Percentiles rank a stretch among this genome's conserved stretches.
Evolutionary conservation across 92 coral and sea anemone species (phyloP).

Genomic region (Phenganax marumi): DNA sequence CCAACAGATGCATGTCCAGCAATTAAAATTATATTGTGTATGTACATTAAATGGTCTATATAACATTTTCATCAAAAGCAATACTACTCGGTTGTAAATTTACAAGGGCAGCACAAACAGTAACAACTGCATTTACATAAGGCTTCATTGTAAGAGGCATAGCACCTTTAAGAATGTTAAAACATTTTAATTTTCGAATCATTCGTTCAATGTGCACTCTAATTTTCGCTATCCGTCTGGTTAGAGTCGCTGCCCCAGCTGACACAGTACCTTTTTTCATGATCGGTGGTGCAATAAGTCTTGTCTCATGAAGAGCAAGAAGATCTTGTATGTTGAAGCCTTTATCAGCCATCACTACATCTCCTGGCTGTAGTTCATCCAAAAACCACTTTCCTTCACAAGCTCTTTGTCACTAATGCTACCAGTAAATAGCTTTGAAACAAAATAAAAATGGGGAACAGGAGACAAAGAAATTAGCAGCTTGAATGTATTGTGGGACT

Average conservation of each 20-base stretch:
- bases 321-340: too few species aligned
- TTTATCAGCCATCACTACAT: too few species aligned
- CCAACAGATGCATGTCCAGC: too few species aligned
- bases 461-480: conserved; percentile 53
- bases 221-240: conserved; percentile 51
- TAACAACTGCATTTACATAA: conserved; percentile 61
- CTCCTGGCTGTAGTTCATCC: too few species aligned
- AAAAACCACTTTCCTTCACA: too few species aligned
- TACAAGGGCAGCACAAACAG: conserved; percentile 68
- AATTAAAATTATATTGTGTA: too few species aligned
- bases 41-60: too few species aligned
- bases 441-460: conserved; percentile 54
- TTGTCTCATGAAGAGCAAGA: conserved; percentile 42
- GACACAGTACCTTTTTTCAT: conserved; percentile 41
- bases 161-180: conserved; percentile 63
- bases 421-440: too few species aligned
- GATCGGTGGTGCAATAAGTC: too few species aligned
- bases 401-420: too few species aligned
- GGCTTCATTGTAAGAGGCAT: conserved; percentile 68
- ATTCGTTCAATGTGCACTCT: conserved; percentile 74
- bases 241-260: conserved; percentile 46
- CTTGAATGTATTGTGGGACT: too few species aligned
- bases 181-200: conserved; percentile 63
- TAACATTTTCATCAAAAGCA: not conserved
- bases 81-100: conserved; percentile 56